These are phyloP conservation scores for Laticauda colubrina DNA, from an alignment of 2,113 vertebrate species.

Conservation along the genomic window DNA sequence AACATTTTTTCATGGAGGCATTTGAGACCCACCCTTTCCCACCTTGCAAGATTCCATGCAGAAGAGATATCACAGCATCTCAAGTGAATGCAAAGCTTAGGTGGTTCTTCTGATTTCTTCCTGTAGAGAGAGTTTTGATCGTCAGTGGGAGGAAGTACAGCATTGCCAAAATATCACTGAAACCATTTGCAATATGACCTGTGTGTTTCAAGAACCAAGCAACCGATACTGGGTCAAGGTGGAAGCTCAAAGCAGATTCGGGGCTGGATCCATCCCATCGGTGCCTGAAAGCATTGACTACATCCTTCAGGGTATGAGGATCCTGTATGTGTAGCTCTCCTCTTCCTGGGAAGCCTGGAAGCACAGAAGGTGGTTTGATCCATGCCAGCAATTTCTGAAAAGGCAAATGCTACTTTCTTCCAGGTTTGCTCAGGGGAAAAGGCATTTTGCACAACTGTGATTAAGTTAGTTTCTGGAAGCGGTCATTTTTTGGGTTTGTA, in stretches of 20 bases:
- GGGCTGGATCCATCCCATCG: slow-evolving; percentile 33
- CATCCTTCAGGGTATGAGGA: slow-evolving; percentile 57
- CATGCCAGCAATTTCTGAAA: neutral
- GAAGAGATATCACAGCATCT: neutral
- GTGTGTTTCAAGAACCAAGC: slow-evolving; percentile 53
- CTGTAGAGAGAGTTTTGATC: slow-evolving; percentile 30
- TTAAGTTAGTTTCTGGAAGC: neutral
- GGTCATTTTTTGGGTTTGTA: neutral
- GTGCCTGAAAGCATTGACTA: slow-evolving; percentile 60
- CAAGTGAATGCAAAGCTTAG: neutral
- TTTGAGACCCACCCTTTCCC: neutral
- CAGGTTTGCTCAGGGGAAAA: neutral
- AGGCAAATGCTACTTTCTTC: too few species aligned
- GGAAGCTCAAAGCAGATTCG: neutral
- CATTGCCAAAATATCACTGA: slow-evolving; percentile 48
- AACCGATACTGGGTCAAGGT: slow-evolving; percentile 59
- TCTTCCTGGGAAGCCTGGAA: neutral
- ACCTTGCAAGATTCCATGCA: neutral
- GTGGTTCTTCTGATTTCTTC: neutral
- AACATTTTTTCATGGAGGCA: neutral
- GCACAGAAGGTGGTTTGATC: neutral
- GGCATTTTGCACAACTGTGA: neutral
- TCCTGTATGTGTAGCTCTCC: neutral
- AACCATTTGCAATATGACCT: slow-evolving; percentile 65
- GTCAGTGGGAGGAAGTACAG: slow-evolving; percentile 54